phyloP scores from a whole-genome alignment of 2,797 vertebrate genomes.

The Otolemur crassicaudatus region DNA sequence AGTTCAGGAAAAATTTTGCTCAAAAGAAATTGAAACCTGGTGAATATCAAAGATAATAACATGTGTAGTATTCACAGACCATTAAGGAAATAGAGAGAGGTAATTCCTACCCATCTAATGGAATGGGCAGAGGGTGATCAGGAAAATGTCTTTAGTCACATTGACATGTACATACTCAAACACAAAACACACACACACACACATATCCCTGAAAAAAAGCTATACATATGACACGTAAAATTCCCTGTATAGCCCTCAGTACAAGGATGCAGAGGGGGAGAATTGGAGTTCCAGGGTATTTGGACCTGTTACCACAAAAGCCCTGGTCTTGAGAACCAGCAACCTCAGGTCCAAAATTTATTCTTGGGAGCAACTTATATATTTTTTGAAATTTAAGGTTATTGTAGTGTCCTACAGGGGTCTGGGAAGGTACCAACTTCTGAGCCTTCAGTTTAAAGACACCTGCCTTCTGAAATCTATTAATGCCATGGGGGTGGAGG shows the following conservation, averaged over 20 bases:
- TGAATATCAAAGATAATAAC: not conserved
- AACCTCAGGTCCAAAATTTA: slow-evolving; percentile 51
- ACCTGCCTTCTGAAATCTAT: slow-evolving; percentile 58
- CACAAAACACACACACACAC: not conserved
- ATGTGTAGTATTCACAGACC: not conserved
- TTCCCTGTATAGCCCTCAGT: not conserved
- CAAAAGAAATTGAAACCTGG: not conserved
- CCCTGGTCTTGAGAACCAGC: slow-evolving; percentile 60
- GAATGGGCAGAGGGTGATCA: not conserved
- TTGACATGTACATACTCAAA: not conserved
- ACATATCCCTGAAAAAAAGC: not conserved
- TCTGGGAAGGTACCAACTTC: slow-evolving; percentile 41
- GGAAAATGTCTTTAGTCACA: not conserved
- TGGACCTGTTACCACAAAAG: slow-evolving; percentile 42
- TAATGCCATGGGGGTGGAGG: not conserved
- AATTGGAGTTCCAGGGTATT: not conserved
- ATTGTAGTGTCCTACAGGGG: not conserved
- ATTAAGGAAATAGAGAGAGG: not conserved
- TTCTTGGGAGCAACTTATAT: slow-evolving; percentile 51
- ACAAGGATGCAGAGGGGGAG: not conserved
- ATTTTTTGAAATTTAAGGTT: slow-evolving; percentile 58
- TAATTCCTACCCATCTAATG: not conserved
- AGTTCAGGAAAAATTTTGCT: not conserved
- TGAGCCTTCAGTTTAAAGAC: slow-evolving; percentile 57
- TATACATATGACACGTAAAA: not conserved